Conservation (phyloP, 2,888 invertebrate species). For the Tinea pellionella region DNA sequence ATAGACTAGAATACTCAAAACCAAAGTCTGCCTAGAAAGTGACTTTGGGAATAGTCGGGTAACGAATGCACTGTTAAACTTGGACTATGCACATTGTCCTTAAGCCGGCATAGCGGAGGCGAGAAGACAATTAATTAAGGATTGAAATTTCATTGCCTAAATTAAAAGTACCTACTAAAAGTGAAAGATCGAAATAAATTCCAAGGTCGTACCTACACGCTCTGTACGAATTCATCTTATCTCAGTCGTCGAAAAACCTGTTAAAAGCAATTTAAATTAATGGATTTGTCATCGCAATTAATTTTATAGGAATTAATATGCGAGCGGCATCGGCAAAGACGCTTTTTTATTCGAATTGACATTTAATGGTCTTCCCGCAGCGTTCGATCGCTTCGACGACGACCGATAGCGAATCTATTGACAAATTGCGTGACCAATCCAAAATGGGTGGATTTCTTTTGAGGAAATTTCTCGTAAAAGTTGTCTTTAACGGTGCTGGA, state of each 20-base stretch:
- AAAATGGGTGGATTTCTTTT: constrained; percentile 66
- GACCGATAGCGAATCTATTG: constrained; percentile 58
- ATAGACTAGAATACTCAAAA: too few species aligned
- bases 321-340: constrained; percentile 60
- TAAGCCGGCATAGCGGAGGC: too few species aligned
- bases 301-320: constrained; percentile 66
- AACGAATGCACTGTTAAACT: too few species aligned
- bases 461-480: constrained; percentile 55
- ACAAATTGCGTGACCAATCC: constrained; percentile 68
- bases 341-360: constrained; percentile 53
- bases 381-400: constrained; percentile 48
- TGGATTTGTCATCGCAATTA: constrained; percentile 69
- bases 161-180: too few species aligned
- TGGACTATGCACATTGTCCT: too few species aligned
- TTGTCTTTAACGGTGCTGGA: constrained; percentile 29
- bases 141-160: too few species aligned
- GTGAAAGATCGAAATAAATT: constrained; percentile 8
- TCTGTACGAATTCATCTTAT: constrained; percentile 8
- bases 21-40: too few species aligned
- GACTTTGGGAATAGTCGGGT: too few species aligned
- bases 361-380: constrained; percentile 44
- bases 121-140: too few species aligned
- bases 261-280: constrained; percentile 58
- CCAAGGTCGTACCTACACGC: neutral
- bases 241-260: constrained; percentile 29